A percentile compares a stretch with the other conserved stretches of the same genome.
Evolutionary conservation across 2,797 vertebrate species (phyloP).

Genomic region (Pipistrellus nathusii): DNA sequence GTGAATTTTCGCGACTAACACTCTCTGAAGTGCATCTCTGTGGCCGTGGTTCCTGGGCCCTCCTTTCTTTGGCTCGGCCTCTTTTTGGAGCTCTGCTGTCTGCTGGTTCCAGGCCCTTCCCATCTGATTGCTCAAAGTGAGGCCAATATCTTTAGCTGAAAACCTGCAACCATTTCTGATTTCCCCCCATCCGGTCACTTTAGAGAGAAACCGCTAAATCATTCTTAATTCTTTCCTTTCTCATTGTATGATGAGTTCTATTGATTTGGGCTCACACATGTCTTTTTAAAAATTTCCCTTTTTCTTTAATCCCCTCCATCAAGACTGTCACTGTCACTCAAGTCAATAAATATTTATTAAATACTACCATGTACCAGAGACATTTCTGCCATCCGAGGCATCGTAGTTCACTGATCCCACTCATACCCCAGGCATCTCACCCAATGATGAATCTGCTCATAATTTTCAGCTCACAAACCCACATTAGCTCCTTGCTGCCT

Average conservation of each 20-base stretch:
- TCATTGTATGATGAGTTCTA: neutral
- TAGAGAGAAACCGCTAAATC: neutral
- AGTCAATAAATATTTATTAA: conserved; percentile 48
- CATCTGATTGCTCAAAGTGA: neutral
- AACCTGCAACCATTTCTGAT: neutral
- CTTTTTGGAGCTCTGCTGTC: neutral
- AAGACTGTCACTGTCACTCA: neutral
- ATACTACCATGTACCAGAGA: neutral
- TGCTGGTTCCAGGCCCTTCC: neutral
- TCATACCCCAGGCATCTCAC: conserved; percentile 30
- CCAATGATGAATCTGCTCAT: neutral
- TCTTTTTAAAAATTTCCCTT: neutral
- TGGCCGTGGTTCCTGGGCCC: neutral
- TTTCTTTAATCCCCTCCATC: neutral
- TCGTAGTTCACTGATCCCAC: neutral
- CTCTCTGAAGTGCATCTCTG: neutral
- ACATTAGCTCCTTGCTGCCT: neutral
- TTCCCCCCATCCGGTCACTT: neutral
- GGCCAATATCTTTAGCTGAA: neutral
- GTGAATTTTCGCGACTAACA: neutral
- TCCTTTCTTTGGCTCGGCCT: neutral
- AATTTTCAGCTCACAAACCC: neutral
- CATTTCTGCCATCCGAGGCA: neutral
- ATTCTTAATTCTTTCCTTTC: neutral
- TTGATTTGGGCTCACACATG: neutral